A percentile compares a stretch with the other conserved stretches of the same genome.
Conservation (phyloP, 2,797 vertebrate species). For the Urocyon cinereoargenteus region DNA sequence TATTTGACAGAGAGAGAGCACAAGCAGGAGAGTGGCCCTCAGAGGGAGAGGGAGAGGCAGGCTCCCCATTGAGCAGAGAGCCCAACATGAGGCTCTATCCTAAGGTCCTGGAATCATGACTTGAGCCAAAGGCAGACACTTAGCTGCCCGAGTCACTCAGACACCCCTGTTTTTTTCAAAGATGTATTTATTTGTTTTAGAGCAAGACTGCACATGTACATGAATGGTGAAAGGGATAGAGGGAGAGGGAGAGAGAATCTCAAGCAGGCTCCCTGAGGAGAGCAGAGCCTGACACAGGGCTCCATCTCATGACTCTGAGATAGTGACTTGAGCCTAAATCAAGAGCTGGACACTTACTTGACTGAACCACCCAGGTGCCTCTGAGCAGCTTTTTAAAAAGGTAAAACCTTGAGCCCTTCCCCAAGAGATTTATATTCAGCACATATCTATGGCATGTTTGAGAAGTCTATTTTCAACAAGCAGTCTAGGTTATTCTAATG, state of each 20-base stretch:
- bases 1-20: background rate
- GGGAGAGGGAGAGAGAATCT: background rate
- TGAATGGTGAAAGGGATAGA: background rate
- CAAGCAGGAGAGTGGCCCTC: background rate
- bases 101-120: background rate
- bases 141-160: too few relatives aligned
- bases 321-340: background rate
- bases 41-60: background rate
- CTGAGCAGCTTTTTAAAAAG: slow-evolving; percentile 45
- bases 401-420: background rate
- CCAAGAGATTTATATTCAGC: background rate
- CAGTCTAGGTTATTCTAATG: slow-evolving; percentile 10
- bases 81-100: background rate
- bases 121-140: background rate
- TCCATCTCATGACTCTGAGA: background rate
- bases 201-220: too few relatives aligned
- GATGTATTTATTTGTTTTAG: too few relatives aligned
- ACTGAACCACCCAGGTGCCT: background rate
- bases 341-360: background rate
- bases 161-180: too few relatives aligned
- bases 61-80: background rate
- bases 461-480: slow-evolving; percentile 21
- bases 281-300: background rate
- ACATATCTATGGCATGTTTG: background rate
- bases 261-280: background rate